phyloP scores from a whole-genome alignment of 1,140 invertebrate species.

The Aporrectodea caliginosa region DNA sequence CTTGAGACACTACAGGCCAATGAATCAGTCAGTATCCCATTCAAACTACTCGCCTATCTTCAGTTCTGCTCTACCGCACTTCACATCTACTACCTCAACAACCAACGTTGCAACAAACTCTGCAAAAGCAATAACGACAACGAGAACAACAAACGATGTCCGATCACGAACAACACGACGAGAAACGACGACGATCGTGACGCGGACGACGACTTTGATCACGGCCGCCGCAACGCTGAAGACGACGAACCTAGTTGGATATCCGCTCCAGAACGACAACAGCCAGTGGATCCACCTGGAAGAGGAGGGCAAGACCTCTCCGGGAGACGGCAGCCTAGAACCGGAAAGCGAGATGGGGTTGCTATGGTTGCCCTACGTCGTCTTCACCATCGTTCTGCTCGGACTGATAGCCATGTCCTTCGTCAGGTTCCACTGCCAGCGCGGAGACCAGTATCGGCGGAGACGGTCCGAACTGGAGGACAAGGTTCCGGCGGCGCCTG shows the following conservation, averaged over 20 bases:
- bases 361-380: slow-evolving; percentile 33
- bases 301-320: not conserved
- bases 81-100: too few species aligned
- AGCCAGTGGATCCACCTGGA: not conserved
- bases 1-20: too few species aligned
- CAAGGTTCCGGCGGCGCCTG: not conserved
- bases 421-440: slow-evolving; percentile 25
- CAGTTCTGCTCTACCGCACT: too few species aligned
- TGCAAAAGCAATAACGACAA: too few species aligned
- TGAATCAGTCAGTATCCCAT: too few species aligned
- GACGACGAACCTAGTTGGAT: not conserved
- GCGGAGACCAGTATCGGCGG: slow-evolving; percentile 32
- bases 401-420: slow-evolving; percentile 30
- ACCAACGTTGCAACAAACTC: too few species aligned
- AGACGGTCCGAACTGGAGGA: slow-evolving; percentile 26
- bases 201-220: not conserved
- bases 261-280: not conserved
- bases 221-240: not conserved
- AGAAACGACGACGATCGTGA: not conserved
- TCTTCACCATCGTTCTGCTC: slow-evolving; percentile 20
- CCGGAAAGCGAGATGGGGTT: slow-evolving; percentile 13
- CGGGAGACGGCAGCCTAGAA: not conserved
- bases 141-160: slow-evolving; percentile 4
- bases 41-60: too few species aligned
- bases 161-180: not conserved